Evolutionary conservation across 2,888 invertebrate species (phyloP), one percentile per base, ranked within the genome.

Genomic region (Sepioteuthis lessoniana): DNA sequence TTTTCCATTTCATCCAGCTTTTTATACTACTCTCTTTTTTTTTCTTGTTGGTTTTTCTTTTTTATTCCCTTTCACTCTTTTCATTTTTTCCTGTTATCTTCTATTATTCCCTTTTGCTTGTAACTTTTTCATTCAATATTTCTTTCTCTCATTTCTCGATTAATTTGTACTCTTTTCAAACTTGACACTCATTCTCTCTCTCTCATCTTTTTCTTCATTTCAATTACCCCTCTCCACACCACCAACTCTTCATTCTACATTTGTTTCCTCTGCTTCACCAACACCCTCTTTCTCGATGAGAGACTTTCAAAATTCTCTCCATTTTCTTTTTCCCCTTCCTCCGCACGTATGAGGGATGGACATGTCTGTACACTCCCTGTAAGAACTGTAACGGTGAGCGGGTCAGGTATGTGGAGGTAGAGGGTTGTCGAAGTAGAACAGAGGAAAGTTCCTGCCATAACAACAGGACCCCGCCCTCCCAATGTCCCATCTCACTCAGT

Each of bases 321-420:
- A n/a, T 76, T 76, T 76, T 76, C 76, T 76, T 76, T 10, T 76
- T 76, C 76, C n/a, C 76, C 76, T 76, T 35, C 76, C 76, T 4
- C 76, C n/a, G 76, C 76, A 76, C 76, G 76, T 76, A 76, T 25
- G n/a, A 76, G 76, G 76, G 76, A 76, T 76, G 76, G 76, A n/a
- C 76, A 13, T 76, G 76, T 76, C 76, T 76, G 76, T 76, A n/a
- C 76, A 76, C 76, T 76, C n/a, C 76, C 76, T n/a, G 76, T n/a
- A 76, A 76, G 76, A 76, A 76, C 76, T n/a, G 76, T 76, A 76
- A n/a, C n/a, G n/a, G 76, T n/a, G 76, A 76, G n/a, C n/a, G n/a
- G 76, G 76, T 76, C 76, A 76, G 76, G 76, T 76, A 76, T 16
- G 76, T n/a, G 76, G 76, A 4, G 76, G 76, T 76, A 76, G 76